A percentile compares a stretch with the other conserved stretches of the same genome.
phyloP scores from a whole-genome alignment of 1,140 invertebrate genomes.

The Scaptomyza hsui region DNA sequence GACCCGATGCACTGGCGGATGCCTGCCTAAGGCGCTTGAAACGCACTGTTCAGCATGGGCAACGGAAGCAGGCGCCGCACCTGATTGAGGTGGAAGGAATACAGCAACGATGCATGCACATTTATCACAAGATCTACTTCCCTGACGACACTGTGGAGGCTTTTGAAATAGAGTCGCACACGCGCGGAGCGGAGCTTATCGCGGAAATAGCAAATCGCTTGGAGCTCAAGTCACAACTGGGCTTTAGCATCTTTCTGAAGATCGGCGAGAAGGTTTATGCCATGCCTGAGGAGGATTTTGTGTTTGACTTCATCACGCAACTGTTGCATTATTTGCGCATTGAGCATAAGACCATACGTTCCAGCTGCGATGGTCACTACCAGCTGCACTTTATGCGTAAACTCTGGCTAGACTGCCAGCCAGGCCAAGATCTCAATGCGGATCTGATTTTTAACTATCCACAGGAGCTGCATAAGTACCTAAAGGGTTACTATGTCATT shows the following conservation, averaged over 20 bases:
- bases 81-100: slow-evolving; percentile 97
- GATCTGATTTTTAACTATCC: slow-evolving; percentile 98
- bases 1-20: slow-evolving; percentile 90
- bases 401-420: slow-evolving; percentile 94
- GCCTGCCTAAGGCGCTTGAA: slow-evolving; percentile 93
- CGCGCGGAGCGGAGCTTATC: slow-evolving; percentile 94
- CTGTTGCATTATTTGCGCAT: slow-evolving; percentile 93
- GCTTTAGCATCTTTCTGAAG: slow-evolving; percentile 96
- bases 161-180: slow-evolving; percentile 91
- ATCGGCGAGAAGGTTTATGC: slow-evolving; percentile 95
- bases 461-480: slow-evolving; percentile 96
- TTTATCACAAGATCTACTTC: slow-evolving; percentile 96
- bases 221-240: slow-evolving; percentile 90
- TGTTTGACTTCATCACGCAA: slow-evolving; percentile 97
- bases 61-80: slow-evolving; percentile 95
- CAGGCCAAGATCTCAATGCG: slow-evolving; percentile 94
- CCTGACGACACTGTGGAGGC: slow-evolving; percentile 96
- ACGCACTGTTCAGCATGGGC: slow-evolving; percentile 90
- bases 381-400: slow-evolving; percentile 99
- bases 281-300: slow-evolving; percentile 95
- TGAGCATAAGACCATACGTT: slow-evolving; percentile 90
- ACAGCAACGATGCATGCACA: slow-evolving; percentile 96
- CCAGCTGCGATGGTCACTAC: slow-evolving; percentile 88
- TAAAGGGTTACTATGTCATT: slow-evolving; percentile 94
- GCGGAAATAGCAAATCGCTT: slow-evolving; percentile 91